A percentile compares a stretch with the other conserved stretches of the same genome.
These are phyloP conservation scores for Venustaconcha ellipsiformis DNA, from an alignment of 1,140 invertebrate species.

Conservation along the genomic window DNA sequence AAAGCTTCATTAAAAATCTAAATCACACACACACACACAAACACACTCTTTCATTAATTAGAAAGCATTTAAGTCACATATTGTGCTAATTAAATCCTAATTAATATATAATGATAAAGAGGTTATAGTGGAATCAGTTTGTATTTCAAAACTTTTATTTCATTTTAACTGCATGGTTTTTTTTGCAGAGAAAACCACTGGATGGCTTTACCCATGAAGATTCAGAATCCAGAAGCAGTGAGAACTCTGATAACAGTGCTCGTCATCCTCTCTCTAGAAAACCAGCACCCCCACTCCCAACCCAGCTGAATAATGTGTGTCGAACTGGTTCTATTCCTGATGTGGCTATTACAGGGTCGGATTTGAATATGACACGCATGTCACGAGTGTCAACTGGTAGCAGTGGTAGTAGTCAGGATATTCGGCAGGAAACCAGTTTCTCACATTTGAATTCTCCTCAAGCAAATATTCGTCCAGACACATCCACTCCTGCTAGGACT, in stretches of 20 bases:
- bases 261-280: neutral
- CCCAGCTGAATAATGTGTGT: neutral
- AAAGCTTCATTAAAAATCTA: too few species aligned
- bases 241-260: conserved; percentile 22
- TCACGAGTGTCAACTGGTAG: conserved; percentile 29
- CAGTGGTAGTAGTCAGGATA: conserved; percentile 29
- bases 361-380: conserved; percentile 25
- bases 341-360: conserved; percentile 18
- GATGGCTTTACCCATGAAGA: conserved; percentile 17
- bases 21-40: too few species aligned
- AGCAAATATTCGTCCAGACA: conserved; percentile 28
- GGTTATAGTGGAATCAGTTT: too few species aligned
- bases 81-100: too few species aligned
- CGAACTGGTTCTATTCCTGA: conserved; percentile 22
- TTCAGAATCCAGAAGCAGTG: conserved; percentile 27
- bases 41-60: too few species aligned
- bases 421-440: conserved; percentile 21
- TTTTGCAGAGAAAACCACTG: conserved; percentile 17
- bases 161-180: neutral
- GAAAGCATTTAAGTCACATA: too few species aligned
- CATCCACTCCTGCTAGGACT: conserved; percentile 21
- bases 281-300: conserved; percentile 23
- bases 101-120: too few species aligned
- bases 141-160: too few species aligned
- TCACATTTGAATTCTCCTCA: conserved; percentile 15